Evolutionary conservation across 2,888 invertebrate species (phyloP), one percentile per base, ranked within the genome.

Genomic region (Trissolcus japonicus): DNA sequence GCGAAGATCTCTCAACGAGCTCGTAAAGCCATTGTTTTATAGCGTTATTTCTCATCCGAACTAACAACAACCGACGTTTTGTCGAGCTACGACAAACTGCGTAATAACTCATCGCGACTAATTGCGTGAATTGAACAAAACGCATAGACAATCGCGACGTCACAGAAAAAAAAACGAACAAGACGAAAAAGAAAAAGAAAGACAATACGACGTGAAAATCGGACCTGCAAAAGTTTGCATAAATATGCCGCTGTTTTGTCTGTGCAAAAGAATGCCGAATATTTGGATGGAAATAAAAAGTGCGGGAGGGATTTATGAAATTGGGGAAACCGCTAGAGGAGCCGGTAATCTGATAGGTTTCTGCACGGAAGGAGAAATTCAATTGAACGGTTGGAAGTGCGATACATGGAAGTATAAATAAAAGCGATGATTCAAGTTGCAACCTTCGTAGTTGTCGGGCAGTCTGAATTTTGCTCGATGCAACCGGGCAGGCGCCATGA

Each of bases 401-500:
- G 43, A 46, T 60, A 61, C 55, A 51, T 17, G 19, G 55, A 56
- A 41, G 51, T 41, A 62, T 61, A 74, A 74, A 74, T 74, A 74
- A 74, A 56, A 62, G 51, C 65, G 82, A 83, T 81, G 83, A 84
- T 82, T 83, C 81, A 81, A 82, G 41, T 74, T 54, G 14, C 51
- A 83, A 81, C 85, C 85, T 85, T 84, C 82, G 81, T 73, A 62
- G 62, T 50, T 61, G 78, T 77, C 73, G 80, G 78, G 78, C 75
- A 79, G 61, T 77, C 81, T 80, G 76, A 81, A 79, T 4, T 35
- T 75, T 76, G 69, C 35, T 72, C 54, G 77, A 41, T 76, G 81
- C 82, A 80, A 60, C 82, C 78, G 19, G 83, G 83, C 78, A 80
- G 82, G 78, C 80, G 80, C 68, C 75, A 78, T 87, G 87, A 87